phyloP scores from a whole-genome alignment of 2,888 invertebrate species.

The Diarsia mendica region DNA sequence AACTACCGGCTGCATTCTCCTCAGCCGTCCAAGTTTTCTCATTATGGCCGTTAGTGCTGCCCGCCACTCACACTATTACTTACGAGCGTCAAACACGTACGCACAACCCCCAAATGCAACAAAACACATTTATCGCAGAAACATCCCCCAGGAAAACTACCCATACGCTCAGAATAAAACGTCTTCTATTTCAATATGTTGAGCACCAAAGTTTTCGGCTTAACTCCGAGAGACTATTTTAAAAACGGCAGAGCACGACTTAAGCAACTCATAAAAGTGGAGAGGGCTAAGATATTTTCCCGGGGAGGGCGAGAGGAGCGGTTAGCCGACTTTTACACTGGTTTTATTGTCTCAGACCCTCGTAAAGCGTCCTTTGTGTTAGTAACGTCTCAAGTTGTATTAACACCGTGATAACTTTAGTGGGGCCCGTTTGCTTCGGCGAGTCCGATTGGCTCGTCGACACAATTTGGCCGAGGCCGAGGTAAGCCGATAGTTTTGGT shows the following conservation, averaged over 20 bases:
- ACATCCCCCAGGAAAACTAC: slow-evolving; percentile 43
- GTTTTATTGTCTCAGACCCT: slow-evolving; percentile 87
- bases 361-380: slow-evolving; percentile 84
- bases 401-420: slow-evolving; percentile 86
- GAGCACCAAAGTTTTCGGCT: slow-evolving; percentile 73
- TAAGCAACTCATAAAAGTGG: slow-evolving; percentile 84
- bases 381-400: slow-evolving; percentile 86
- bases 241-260: slow-evolving; percentile 80
- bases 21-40: slow-evolving; percentile 86
- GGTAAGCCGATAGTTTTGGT: slow-evolving; percentile 83
- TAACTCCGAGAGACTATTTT: slow-evolving; percentile 76
- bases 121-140: slow-evolving; percentile 60
- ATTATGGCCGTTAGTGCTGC: slow-evolving; percentile 84
- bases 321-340: slow-evolving; percentile 88
- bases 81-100: slow-evolving; percentile 80
- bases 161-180: slow-evolving; percentile 56
- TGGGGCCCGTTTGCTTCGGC: slow-evolving; percentile 66
- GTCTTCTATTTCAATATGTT: slow-evolving; percentile 78
- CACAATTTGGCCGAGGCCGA: slow-evolving; percentile 80
- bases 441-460: slow-evolving; percentile 74
- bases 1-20: slow-evolving; percentile 72
- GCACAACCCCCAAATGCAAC: slow-evolving; percentile 69
- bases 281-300: slow-evolving; percentile 80
- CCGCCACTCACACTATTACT: slow-evolving; percentile 80
- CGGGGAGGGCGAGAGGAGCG: slow-evolving; percentile 78